Evolutionary conservation across 2,113 vertebrate species (phyloP).

Genomic region (Calyptommatus sinebrachiatus): DNA sequence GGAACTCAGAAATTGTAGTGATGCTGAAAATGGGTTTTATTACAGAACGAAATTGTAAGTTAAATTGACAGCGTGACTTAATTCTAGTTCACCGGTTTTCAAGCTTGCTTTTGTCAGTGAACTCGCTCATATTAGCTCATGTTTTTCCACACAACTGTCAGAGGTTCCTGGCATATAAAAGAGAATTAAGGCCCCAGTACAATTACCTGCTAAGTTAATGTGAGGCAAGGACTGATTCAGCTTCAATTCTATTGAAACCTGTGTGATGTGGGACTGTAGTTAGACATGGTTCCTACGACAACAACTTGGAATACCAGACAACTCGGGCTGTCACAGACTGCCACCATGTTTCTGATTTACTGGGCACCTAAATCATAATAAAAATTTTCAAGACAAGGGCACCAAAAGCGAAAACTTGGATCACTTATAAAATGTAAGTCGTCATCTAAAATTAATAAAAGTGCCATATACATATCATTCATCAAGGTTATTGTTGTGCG

Average conservation of each 20-base stretch:
- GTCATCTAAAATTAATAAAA: too few species aligned
- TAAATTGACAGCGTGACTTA: not conserved
- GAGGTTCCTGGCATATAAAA: not conserved
- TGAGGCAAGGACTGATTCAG: not conserved
- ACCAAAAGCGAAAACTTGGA: too few species aligned
- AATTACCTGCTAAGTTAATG: not conserved
- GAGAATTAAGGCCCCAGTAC: not conserved
- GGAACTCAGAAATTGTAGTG: conserved; percentile 11
- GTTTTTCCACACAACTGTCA: not conserved
- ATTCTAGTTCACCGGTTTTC: not conserved
- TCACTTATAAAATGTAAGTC: too few species aligned
- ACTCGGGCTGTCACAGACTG: too few species aligned
- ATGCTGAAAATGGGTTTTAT: conserved; percentile 26
- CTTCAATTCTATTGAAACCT: not conserved
- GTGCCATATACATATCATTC: too few species aligned
- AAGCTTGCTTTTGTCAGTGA: not conserved
- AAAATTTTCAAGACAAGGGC: too few species aligned
- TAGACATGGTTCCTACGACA: too few species aligned
- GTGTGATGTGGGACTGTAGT: too few species aligned
- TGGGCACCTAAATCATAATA: too few species aligned
- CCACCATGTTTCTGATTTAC: too few species aligned
- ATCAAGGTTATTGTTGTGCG: too few species aligned
- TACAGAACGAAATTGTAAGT: conserved; percentile 1
- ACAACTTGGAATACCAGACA: too few species aligned
- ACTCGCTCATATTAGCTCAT: not conserved